Evolutionary conservation across 2,797 vertebrate genomes (phyloP).

Genomic region (Oreochromis mossambicus): DNA sequence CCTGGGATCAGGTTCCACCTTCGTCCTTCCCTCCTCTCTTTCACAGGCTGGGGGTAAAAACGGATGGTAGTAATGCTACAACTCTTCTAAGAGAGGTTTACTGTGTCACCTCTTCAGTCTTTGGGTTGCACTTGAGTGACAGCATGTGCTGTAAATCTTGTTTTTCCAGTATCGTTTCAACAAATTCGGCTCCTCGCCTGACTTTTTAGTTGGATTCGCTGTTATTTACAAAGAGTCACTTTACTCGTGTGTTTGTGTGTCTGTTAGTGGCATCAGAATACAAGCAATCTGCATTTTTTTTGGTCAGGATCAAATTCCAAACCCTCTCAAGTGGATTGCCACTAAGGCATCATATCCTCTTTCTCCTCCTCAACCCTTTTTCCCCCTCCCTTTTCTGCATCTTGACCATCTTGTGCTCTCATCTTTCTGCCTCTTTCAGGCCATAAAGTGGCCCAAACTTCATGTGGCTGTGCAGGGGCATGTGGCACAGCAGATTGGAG

Average conservation of each 20-base stretch:
- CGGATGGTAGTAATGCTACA: neutral
- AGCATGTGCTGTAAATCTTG: neutral
- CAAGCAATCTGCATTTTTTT: constrained; percentile 63
- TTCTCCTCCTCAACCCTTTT: constrained; percentile 36
- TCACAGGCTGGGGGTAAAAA: constrained; percentile 36
- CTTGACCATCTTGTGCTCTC: neutral
- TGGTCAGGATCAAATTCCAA: constrained; percentile 68
- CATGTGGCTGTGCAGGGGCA: neutral
- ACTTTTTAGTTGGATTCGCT: neutral
- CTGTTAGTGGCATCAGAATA: constrained; percentile 48
- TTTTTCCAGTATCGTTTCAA: neutral
- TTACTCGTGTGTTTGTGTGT: constrained; percentile 38
- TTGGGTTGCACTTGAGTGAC: neutral
- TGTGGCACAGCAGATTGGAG: neutral
- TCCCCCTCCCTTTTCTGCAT: neutral
- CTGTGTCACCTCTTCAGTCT: neutral
- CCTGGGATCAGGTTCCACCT: constrained; percentile 50
- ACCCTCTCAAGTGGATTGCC: constrained; percentile 62
- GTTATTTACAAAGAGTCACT: constrained; percentile 37
- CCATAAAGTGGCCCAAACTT: neutral
- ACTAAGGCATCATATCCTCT: constrained; percentile 61
- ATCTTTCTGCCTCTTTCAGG: neutral
- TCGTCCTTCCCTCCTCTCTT: neutral
- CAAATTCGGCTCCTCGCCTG: neutral
- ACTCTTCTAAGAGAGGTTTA: constrained; percentile 4